A percentile compares a stretch with the other conserved stretches of the same genome.
Evolutionary conservation across 2,797 vertebrate species (phyloP).

Genomic region (Enteromius trimaculatus): DNA sequence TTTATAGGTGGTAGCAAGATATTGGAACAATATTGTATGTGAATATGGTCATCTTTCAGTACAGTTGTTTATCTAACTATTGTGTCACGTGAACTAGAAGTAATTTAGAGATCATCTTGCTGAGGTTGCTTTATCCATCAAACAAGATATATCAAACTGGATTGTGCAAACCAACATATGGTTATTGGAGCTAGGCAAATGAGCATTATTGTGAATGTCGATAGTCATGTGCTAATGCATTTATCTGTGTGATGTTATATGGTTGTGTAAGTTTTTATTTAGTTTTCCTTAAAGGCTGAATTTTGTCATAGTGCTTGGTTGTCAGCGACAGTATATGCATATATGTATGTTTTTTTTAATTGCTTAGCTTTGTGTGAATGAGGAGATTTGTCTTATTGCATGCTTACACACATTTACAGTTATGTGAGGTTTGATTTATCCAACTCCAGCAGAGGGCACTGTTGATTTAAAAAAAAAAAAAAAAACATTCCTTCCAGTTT

Average conservation of each 20-base stretch:
- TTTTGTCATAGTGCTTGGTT: background rate
- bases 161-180: background rate
- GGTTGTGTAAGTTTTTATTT: background rate
- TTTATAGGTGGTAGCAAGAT: background rate
- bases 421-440: background rate
- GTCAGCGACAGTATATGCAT: background rate
- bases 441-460: constrained; percentile 14
- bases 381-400: background rate
- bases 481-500: background rate
- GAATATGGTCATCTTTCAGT: background rate
- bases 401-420: too few species aligned
- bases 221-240: background rate
- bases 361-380: background rate
- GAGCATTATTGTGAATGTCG: too few species aligned
- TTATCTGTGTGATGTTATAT: background rate
- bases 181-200: background rate
- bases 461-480: background rate
- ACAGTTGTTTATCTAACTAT: background rate
- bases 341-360: background rate
- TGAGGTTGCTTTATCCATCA: background rate
- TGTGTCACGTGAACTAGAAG: background rate
- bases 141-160: background rate
- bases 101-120: background rate
- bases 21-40: background rate
- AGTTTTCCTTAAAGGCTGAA: background rate